phyloP scores from a whole-genome alignment of 2,888 invertebrate species.

The Zele albiditarsus region DNA sequence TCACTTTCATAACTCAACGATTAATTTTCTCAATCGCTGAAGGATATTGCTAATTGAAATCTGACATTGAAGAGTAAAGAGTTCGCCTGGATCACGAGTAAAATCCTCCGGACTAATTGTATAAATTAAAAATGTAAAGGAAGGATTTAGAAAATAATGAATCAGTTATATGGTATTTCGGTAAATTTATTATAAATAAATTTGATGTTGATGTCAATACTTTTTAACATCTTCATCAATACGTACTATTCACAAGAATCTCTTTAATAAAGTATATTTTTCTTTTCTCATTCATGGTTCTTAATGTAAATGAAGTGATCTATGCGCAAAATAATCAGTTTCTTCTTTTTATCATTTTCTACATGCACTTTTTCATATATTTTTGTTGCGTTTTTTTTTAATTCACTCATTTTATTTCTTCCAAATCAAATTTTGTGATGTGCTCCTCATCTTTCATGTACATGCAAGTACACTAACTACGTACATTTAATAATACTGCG shows the following conservation, averaged over 20 bases:
- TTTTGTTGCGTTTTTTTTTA: constrained; percentile 1
- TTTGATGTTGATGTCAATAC: constrained; percentile 65
- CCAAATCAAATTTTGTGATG: constrained; percentile 13
- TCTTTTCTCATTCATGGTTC: neutral
- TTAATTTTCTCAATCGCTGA: too few relatives aligned
- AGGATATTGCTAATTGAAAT: too few relatives aligned
- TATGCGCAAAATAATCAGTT: neutral
- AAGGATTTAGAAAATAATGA: constrained; percentile 10
- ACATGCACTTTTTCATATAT: neutral
- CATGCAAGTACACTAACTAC: constrained; percentile 54
- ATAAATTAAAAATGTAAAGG: neutral
- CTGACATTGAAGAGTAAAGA: too few relatives aligned
- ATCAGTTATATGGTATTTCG: constrained; percentile 54
- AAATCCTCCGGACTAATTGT: too few relatives aligned
- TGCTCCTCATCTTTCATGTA: constrained; percentile 33
- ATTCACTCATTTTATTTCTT: neutral
- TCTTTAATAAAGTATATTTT: constrained; percentile 41
- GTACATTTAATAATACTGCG: constrained; percentile 71
- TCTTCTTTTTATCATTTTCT: neutral
- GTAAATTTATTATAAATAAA: constrained; percentile 67
- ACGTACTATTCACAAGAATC: constrained; percentile 71
- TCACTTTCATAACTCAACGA: too few relatives aligned
- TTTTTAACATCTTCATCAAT: constrained; percentile 59
- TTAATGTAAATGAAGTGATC: neutral
- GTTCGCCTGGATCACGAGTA: too few relatives aligned